phyloP scores from a whole-genome alignment of 1,140 invertebrate species.

The Antheraea mylitta region DNA sequence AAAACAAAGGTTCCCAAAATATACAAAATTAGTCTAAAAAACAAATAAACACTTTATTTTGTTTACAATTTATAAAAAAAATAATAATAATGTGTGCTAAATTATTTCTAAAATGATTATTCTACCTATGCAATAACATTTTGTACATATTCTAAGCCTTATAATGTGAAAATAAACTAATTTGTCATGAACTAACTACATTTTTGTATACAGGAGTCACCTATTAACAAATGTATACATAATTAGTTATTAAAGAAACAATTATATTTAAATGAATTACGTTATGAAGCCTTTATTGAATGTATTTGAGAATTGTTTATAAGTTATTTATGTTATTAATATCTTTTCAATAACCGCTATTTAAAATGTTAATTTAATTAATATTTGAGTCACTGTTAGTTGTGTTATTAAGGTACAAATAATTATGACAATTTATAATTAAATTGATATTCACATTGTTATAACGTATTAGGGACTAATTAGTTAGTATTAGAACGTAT shows the following conservation, averaged over 20 bases:
- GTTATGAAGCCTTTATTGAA: too few relatives aligned
- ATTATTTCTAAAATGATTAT: slow-evolving; percentile 39
- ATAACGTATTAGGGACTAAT: too few relatives aligned
- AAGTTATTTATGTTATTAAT: background rate
- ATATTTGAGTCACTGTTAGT: background rate
- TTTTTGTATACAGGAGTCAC: slow-evolving; percentile 3
- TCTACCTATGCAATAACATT: slow-evolving; percentile 67
- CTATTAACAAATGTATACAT: slow-evolving; percentile 10
- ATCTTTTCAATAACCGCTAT: slow-evolving; percentile 27
- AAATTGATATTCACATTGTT: too few relatives aligned
- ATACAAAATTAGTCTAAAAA: too few relatives aligned
- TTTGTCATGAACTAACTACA: background rate
- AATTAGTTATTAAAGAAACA: slow-evolving; percentile 2
- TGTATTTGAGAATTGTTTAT: too few relatives aligned
- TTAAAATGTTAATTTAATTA: slow-evolving; percentile 21
- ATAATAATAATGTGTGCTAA: too few relatives aligned
- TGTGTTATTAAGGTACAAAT: too few relatives aligned
- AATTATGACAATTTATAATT: too few relatives aligned
- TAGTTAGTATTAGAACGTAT: too few relatives aligned
- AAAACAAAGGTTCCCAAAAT: too few relatives aligned
- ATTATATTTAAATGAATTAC: background rate
- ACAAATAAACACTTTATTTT: too few relatives aligned
- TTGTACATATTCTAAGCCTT: slow-evolving; percentile 74
- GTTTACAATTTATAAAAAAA: too few relatives aligned
- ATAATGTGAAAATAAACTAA: slow-evolving; percentile 23